Conservation (phyloP, 2,888 invertebrate genomes). For the Anoplius nigerrimus region DNA sequence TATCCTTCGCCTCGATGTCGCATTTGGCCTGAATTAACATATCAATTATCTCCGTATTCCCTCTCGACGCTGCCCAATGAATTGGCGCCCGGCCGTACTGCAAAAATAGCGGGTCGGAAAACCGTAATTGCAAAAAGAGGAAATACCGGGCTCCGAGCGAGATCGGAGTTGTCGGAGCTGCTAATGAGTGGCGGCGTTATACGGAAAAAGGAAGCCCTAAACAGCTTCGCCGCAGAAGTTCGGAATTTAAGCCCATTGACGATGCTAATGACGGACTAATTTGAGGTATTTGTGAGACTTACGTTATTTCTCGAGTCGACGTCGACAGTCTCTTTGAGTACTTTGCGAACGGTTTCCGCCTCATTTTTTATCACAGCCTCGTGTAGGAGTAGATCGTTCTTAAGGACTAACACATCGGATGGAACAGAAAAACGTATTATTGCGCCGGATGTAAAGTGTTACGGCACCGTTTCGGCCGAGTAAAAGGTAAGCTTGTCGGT, state of each 20-base stretch:
- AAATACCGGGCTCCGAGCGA: background rate
- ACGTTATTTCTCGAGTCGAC: constrained; percentile 85
- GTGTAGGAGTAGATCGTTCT: constrained; percentile 83
- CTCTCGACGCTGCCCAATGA: constrained; percentile 85
- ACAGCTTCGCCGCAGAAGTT: background rate
- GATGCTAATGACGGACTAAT: constrained; percentile 8
- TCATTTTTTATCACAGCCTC: constrained; percentile 87
- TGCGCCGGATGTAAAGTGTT: no score
- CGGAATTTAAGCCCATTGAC: background rate
- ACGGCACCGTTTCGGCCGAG: no score
- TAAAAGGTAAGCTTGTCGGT: no score
- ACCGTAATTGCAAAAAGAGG: background rate
- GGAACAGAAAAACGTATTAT: background rate
- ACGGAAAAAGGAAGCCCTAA: background rate
- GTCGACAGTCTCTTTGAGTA: constrained; percentile 81
- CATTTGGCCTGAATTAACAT: constrained; percentile 84
- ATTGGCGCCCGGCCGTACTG: constrained; percentile 85
- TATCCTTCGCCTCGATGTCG: constrained; percentile 84
- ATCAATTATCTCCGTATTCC: constrained; percentile 84
- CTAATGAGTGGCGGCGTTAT: no score
- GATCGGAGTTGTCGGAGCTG: no score
- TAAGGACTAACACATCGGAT: constrained; percentile 76
- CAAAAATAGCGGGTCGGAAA: constrained; percentile 38
- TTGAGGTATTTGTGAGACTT: constrained; percentile 66
- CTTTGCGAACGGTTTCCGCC: constrained; percentile 80